phyloP scores from a whole-genome alignment of 2,888 invertebrate species.

The Drosophila bunnanda region DNA sequence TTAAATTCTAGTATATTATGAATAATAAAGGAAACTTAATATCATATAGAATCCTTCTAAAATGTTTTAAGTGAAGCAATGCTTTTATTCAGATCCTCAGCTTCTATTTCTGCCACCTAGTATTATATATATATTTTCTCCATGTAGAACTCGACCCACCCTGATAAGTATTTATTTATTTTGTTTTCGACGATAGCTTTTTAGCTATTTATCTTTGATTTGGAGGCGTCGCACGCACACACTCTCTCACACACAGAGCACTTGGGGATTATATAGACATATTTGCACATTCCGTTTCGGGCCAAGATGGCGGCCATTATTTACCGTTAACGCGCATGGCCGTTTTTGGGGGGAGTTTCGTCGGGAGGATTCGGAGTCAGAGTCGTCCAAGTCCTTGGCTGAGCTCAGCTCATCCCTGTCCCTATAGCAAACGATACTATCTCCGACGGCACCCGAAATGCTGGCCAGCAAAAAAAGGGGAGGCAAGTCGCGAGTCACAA shows the following conservation, averaged over 20 bases:
- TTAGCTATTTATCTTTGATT: slow-evolving; percentile 68
- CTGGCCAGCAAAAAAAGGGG: slow-evolving; percentile 17
- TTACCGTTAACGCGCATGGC: slow-evolving; percentile 81
- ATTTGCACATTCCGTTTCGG: slow-evolving; percentile 35
- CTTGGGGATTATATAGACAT: slow-evolving; percentile 39
- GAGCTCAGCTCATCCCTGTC: slow-evolving; percentile 23
- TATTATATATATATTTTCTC: background rate
- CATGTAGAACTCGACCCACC: slow-evolving; percentile 29
- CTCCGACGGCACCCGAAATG: slow-evolving; percentile 29
- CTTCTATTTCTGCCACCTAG: background rate
- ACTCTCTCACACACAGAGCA: slow-evolving; percentile 42
- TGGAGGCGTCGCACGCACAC: slow-evolving; percentile 55
- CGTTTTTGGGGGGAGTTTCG: slow-evolving; percentile 34
- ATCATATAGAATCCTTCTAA: background rate
- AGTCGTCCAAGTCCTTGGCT: slow-evolving; percentile 13
- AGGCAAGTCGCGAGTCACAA: slow-evolving; percentile 9
- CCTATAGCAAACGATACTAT: background rate
- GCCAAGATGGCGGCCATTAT: slow-evolving; percentile 81
- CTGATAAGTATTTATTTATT: slow-evolving; percentile 12
- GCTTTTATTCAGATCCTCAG: too few species aligned
- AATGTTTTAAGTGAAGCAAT: background rate
- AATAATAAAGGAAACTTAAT: background rate
- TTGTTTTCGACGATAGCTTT: slow-evolving; percentile 38
- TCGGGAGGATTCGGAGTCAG: slow-evolving; percentile 8
- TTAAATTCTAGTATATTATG: too few species aligned